Evolutionary conservation across 2,797 vertebrate genomes (phyloP).

Genomic region (Lateolabrax maculatus): DNA sequence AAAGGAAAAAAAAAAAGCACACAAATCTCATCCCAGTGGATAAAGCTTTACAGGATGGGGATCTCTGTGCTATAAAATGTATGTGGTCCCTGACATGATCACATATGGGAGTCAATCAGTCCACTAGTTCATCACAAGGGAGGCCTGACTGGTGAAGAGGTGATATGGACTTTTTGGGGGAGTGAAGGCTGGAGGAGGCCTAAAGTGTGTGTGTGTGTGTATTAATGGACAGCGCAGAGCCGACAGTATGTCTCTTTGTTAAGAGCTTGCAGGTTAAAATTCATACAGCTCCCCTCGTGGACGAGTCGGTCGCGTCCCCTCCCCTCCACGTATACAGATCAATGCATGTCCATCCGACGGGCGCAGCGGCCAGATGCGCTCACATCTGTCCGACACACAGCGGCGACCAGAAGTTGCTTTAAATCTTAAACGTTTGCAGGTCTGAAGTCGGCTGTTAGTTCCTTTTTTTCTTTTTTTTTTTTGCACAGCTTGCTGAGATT

Average conservation of each 20-base stretch:
- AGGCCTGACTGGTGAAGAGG: not conserved
- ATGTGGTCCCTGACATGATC: not conserved
- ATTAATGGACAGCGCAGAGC: not conserved
- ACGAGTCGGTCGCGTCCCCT: constrained; percentile 43
- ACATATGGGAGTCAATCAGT: not conserved
- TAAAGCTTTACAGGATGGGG: not conserved
- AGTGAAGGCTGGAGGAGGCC: no score
- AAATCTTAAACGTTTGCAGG: not conserved
- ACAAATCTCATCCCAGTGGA: no score
- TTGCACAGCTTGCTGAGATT: not conserved
- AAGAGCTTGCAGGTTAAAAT: not conserved
- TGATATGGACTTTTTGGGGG: not conserved
- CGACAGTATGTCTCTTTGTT: constrained; percentile 2
- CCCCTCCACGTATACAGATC: constrained; percentile 82
- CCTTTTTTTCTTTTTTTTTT: no score
- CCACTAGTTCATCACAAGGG: not conserved
- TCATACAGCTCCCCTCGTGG: constrained; percentile 58
- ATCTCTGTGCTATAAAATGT: no score
- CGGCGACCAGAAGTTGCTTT: not conserved
- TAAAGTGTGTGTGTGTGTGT: not conserved
- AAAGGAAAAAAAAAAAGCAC: no score
- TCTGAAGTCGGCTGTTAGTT: not conserved
- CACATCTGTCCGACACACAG: not conserved
- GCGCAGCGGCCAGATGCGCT: constrained; percentile 26
- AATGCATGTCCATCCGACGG: constrained; percentile 36